Percentiles rank a stretch among this genome's conserved stretches.
These are phyloP conservation scores for Erithacus rubecula DNA, from an alignment of 2,797 vertebrate species.

Conservation along the genomic window DNA sequence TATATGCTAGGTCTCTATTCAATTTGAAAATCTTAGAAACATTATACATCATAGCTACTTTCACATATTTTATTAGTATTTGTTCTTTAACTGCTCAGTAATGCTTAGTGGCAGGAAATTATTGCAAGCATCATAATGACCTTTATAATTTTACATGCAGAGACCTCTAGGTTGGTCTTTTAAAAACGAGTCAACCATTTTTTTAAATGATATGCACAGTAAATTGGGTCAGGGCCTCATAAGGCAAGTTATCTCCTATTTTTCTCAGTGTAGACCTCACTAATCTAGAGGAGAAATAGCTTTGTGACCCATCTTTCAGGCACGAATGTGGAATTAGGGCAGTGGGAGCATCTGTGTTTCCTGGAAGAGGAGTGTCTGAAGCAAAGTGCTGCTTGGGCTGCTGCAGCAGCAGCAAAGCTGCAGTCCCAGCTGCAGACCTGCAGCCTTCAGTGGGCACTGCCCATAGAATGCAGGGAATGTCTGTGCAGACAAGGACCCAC, in stretches of 20 bases:
- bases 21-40: neutral
- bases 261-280: neutral
- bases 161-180: neutral
- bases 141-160: neutral
- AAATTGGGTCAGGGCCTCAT: neutral
- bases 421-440: neutral
- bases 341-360: neutral
- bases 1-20: neutral
- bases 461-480: neutral
- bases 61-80: neutral
- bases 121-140: neutral
- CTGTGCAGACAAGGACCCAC: accelerated
- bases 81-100: conserved; percentile 1
- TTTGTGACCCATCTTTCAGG: neutral
- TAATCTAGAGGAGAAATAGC: neutral
- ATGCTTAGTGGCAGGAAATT: neutral
- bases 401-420: neutral
- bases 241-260: neutral
- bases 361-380: neutral
- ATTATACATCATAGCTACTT: neutral
- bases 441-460: neutral
- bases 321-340: neutral
- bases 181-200: neutral
- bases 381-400: neutral
- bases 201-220: neutral